Evolutionary conservation across 2,113 vertebrate species (phyloP).

Genomic region (Hemiscyllium ocellatum): DNA sequence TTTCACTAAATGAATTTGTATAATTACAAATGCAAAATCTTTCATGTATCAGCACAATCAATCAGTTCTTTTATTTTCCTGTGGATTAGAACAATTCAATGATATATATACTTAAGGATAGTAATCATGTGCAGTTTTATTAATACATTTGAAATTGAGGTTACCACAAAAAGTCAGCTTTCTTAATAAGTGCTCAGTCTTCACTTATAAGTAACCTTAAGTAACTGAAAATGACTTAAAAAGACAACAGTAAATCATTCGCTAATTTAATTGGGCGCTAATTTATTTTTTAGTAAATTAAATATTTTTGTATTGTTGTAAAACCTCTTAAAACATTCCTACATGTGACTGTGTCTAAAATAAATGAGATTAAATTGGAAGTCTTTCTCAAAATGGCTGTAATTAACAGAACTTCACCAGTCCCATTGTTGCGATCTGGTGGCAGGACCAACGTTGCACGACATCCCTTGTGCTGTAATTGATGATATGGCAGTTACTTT

Average conservation of each 20-base stretch:
- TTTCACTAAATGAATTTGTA: not conserved
- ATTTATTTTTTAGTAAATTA: not conserved
- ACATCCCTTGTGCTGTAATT: no score
- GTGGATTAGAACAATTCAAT: not conserved
- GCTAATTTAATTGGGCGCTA: not conserved
- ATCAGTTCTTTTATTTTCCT: not conserved
- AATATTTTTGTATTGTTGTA: not conserved
- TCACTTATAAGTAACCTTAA: not conserved
- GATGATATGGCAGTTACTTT: no score
- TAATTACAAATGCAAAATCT: not conserved
- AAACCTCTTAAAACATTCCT: not conserved
- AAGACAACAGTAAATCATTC: not conserved
- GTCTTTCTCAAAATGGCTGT: no score
- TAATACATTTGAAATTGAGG: not conserved
- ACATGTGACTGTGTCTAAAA: not conserved
- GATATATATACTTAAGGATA: no score
- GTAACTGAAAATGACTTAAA: not conserved
- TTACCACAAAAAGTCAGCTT: not conserved
- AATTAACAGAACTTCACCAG: not conserved
- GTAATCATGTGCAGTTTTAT: no score
- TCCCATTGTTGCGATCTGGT: not conserved
- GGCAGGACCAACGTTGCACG: no score
- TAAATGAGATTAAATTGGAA: not conserved
- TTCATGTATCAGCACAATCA: not conserved
- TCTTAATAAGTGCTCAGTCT: not conserved